A percentile compares a stretch with the other conserved stretches of the same genome.
Evolutionary conservation across 2,113 vertebrate species (phyloP).

Genomic region (Bombycilla garrulus): DNA sequence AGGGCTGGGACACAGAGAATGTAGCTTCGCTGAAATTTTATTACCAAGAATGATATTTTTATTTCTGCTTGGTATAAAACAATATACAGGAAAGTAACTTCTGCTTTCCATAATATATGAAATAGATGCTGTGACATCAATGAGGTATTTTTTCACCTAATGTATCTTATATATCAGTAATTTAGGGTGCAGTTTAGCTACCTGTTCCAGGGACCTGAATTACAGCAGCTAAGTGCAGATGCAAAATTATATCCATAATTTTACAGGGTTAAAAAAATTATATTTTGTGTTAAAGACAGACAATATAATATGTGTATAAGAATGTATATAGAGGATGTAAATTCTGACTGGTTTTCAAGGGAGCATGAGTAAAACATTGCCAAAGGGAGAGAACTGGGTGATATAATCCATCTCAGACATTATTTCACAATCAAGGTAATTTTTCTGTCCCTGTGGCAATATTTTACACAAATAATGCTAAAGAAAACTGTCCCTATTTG

Average conservation of each 20-base stretch:
- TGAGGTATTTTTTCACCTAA: neutral
- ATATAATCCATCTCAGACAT: conserved; percentile 1
- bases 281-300: neutral
- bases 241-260: conserved; percentile 8
- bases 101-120: neutral
- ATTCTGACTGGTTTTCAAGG: conserved; percentile 27
- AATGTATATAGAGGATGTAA: neutral
- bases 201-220: neutral
- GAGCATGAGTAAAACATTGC: neutral
- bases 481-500: conserved; percentile 7
- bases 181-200: neutral
- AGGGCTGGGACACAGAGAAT: neutral
- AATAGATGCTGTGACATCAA: neutral
- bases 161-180: neutral
- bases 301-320: neutral
- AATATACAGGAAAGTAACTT: neutral
- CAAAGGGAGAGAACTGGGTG: neutral
- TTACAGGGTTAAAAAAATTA: neutral
- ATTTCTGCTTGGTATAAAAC: neutral
- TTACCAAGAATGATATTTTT: neutral
- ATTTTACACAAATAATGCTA: conserved; percentile 29
- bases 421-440: conserved; percentile 31
- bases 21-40: neutral
- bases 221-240: neutral
- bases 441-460: neutral